Evolutionary conservation across 2,113 vertebrate genomes (phyloP).

Genomic region (Echinops telfairi): DNA sequence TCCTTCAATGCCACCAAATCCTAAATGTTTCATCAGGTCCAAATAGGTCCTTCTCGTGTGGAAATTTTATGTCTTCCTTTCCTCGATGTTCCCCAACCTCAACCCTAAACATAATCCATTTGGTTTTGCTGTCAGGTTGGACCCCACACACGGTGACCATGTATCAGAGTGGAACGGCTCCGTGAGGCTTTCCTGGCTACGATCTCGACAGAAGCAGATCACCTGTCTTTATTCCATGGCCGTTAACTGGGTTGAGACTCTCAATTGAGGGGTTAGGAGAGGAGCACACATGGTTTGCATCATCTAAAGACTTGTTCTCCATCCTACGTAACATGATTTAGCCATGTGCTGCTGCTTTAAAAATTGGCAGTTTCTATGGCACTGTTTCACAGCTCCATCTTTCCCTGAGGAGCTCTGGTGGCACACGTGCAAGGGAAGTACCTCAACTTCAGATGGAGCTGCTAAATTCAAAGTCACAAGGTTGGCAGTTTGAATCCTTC

Average conservation of each 20-base stretch:
- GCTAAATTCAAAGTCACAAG: too few relatives aligned
- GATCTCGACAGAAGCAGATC: not conserved
- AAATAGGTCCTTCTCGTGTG: not conserved
- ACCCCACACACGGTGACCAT: not conserved
- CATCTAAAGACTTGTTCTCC: not conserved
- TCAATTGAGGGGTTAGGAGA: not conserved
- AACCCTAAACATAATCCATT: not conserved
- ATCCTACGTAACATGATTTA: not conserved
- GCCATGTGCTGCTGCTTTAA: not conserved
- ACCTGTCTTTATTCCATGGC: not conserved
- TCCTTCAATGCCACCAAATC: not conserved
- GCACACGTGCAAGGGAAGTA: too few relatives aligned
- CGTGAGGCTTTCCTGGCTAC: not conserved
- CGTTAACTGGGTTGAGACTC: not conserved
- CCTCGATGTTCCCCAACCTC: not conserved
- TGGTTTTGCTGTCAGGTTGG: not conserved
- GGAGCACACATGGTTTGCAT: not conserved
- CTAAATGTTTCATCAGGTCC: not conserved
- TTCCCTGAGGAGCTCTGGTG: too few relatives aligned
- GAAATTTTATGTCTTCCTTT: not conserved
- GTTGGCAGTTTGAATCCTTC: too few relatives aligned
- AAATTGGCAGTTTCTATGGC: not conserved
- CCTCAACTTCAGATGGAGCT: too few relatives aligned
- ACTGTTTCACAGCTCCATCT: not conserved
- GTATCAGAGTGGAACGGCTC: not conserved